phyloP scores from a whole-genome alignment of 2,797 vertebrate genomes.

The Pipistrellus nathusii region DNA sequence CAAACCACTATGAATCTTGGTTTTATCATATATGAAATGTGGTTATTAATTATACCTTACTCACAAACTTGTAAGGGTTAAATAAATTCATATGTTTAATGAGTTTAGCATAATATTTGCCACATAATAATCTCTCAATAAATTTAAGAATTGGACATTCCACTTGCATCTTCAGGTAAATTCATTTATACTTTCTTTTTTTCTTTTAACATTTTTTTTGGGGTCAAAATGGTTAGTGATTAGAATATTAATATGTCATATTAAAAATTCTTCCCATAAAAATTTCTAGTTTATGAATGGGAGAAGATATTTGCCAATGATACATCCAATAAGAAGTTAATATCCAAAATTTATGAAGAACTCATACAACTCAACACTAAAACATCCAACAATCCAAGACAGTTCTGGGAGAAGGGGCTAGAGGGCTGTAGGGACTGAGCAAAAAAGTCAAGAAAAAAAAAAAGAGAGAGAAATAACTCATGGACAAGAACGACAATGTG shows the following conservation, averaged over 20 bases:
- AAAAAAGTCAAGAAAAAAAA: too few species aligned
- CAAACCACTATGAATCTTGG: neutral
- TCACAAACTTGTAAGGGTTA: neutral
- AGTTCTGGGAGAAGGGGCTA: too few species aligned
- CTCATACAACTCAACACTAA: neutral
- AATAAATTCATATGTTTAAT: neutral
- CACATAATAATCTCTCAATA: neutral
- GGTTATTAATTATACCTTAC: neutral
- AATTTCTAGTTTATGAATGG: neutral
- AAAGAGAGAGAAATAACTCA: too few species aligned
- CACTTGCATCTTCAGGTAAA: neutral
- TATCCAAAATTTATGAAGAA: neutral
- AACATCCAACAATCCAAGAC: neutral
- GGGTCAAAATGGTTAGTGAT: neutral
- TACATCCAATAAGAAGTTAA: neutral
- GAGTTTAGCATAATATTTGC: neutral
- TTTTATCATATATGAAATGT: neutral
- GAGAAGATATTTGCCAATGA: neutral
- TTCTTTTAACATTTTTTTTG: neutral
- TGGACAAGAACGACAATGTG: too few species aligned
- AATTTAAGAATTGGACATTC: neutral
- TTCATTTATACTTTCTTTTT: neutral
- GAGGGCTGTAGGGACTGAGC: too few species aligned
- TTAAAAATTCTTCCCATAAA: neutral
- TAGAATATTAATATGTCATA: neutral